Evolutionary conservation across 53 echinoderm and acorn worm species (phyloP).

Genomic region (Zoroaster sp.): DNA sequence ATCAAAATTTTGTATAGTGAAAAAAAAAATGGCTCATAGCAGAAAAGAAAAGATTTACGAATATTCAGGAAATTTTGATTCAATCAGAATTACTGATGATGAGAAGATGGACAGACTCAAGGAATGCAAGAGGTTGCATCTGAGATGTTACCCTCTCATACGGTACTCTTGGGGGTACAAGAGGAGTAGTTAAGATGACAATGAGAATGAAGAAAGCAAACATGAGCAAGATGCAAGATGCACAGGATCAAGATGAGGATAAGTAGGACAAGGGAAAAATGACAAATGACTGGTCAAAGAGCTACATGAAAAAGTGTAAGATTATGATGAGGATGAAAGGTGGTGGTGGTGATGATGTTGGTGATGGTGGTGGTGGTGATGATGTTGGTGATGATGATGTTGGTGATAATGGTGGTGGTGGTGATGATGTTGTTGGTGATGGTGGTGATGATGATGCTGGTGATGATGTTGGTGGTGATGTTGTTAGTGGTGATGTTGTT

Average conservation of each 20-base stretch:
- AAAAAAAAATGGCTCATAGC: no score
- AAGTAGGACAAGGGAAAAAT: neutral
- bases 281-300: neutral
- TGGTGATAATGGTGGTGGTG: neutral
- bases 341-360: neutral
- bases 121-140: no score
- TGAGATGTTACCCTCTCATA: no score
- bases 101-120: no score
- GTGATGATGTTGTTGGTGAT: neutral
- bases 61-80: no score
- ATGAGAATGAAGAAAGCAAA: neutral
- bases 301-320: neutral
- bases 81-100: no score
- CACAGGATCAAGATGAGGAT: no score
- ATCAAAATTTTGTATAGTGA: no score
- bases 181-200: neutral
- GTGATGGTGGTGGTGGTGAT: neutral
- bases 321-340: neutral
- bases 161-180: no score
- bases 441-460: neutral
- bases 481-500: no score
- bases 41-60: no score
- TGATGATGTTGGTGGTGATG: no score
- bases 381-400: neutral
- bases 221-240: neutral